A percentile compares a stretch with the other conserved stretches of the same genome.
phyloP scores from a whole-genome alignment of 2,888 invertebrate genomes.

The Polylopha cassiicola region DNA sequence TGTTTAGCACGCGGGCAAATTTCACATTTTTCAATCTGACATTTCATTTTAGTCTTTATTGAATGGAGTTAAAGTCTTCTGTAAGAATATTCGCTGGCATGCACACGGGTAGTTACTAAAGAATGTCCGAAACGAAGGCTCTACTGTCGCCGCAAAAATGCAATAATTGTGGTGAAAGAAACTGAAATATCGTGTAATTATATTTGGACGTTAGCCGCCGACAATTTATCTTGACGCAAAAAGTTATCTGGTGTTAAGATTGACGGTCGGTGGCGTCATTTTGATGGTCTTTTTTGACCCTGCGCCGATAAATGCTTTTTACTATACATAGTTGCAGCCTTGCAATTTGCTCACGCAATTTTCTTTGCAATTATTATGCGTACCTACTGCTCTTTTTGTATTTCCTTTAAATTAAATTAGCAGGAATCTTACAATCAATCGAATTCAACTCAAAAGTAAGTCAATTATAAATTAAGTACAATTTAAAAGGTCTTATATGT shows the following conservation, averaged over 20 bases:
- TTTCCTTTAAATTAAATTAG: no score
- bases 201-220: constrained; percentile 46
- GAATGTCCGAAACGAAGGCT: constrained; percentile 54
- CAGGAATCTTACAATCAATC: no score
- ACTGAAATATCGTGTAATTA: constrained; percentile 66
- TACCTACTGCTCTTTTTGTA: no score
- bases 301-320: constrained; percentile 2
- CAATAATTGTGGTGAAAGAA: constrained; percentile 66
- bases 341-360: no score
- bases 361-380: no score
- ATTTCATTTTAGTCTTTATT: constrained; percentile 23
- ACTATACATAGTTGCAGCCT: no score
- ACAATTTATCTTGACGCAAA: constrained; percentile 46
- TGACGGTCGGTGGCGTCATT: constrained; percentile 37
- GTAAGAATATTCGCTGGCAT: constrained; percentile 31
- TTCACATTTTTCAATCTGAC: constrained; percentile 4
- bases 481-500: no score
- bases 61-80: constrained; percentile 27
- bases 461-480: no score
- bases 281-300: constrained; percentile 27
- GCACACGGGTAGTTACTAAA: constrained; percentile 46
- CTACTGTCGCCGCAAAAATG: constrained; percentile 51
- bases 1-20: neutral
- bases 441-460: no score
- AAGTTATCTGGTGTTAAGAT: constrained; percentile 44